A percentile compares a stretch with the other conserved stretches of the same genome.
phyloP scores from a whole-genome alignment of 2,797 vertebrate species.

The Microtus agrestis region DNA sequence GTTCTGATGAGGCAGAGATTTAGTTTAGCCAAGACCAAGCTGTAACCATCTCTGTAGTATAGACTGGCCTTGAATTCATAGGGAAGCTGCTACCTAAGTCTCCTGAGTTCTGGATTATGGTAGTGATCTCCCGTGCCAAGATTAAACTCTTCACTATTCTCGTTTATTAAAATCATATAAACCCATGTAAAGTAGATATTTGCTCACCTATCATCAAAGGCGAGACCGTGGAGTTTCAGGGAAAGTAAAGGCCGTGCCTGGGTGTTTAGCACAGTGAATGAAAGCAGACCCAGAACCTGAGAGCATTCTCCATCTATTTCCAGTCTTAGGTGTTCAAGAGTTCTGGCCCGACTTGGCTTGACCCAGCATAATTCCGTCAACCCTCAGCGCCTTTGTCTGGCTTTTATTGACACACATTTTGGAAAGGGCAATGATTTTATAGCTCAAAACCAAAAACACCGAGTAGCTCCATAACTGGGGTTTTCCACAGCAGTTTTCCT shows the following conservation, averaged over 20 bases:
- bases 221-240: background rate
- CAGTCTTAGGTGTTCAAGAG: background rate
- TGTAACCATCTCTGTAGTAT: background rate
- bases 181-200: background rate
- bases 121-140: background rate
- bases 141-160: background rate
- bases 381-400: background rate
- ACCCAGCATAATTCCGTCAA: background rate
- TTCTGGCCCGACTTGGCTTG: background rate
- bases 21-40: background rate
- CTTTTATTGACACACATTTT: background rate
- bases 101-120: background rate
- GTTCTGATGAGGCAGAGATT: background rate
- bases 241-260: background rate
- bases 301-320: background rate
- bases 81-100: background rate
- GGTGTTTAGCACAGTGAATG: background rate
- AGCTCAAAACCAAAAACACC: constrained; percentile 14
- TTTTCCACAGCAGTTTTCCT: constrained; percentile 49
- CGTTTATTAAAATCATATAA: background rate
- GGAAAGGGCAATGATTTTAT: background rate
- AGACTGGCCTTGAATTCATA: background rate
- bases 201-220: background rate
- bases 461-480: background rate
- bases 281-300: background rate